Base-by-base conservation (phyloP, 2,797 vertebrate species). In the Mareca penelope region DNA sequence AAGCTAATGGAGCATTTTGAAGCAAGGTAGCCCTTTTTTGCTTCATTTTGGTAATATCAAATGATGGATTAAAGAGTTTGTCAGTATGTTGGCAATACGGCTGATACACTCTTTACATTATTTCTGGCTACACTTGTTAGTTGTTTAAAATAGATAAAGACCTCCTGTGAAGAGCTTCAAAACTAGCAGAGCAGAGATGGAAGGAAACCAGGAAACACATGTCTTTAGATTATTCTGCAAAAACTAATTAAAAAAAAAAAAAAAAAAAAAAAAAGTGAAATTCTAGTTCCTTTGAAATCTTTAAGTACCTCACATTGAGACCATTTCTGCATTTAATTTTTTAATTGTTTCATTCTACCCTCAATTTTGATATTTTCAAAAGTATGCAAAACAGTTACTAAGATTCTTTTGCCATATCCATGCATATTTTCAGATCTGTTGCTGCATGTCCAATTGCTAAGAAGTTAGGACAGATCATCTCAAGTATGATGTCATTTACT, bases 81-180 rank as follows among this genome's bases (percentile, higher is more conserved):
- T 80, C 67, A 69, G 81, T 94, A 60, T 85, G 10, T 94, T 89
- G 46, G 57, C 10, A 50, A 72, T 87, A 70, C 44, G 76, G 71
- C 39, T 92, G 68, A 37, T 96, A 93, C n/a, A 71, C 85, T 60
- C 75, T 95, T 90, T 93, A 95, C 81, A 76, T 82, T 88, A 90
- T 46, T 65, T 37, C 77, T 83, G 78, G 39, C 31, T 95, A 80
- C 69, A 96, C 6, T 35, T 76, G 79, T 96, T 95, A 80, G 71
- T 89, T 85, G 65, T 67, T 86, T 94, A 96, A 95, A 97, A 89
- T 70, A 48, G 71, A 94, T 80, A 44, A 92, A 95, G 10, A 82
- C 63, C 26, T 93, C 40, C 87, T 92, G 89, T 93, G 80, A 96
- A 96, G 84, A 90, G 33, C 24, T 61, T 78, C 12, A 88, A 65